Evolutionary conservation across 2,113 vertebrate genomes (phyloP), one percentile per base, ranked within the genome.

Genomic region (Bubo blakistoni): DNA sequence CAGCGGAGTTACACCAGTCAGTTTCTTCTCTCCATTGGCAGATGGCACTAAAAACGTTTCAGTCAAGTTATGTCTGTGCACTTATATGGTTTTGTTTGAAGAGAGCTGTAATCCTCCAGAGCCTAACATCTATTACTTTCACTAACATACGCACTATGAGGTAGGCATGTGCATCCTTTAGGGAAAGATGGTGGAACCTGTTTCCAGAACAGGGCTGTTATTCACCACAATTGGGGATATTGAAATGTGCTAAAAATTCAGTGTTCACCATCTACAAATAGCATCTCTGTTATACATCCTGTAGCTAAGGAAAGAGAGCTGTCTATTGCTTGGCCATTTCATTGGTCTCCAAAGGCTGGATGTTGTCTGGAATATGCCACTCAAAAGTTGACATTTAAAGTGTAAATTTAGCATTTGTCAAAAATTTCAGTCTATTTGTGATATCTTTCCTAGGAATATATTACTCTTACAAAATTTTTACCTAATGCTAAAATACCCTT

Each of bases 361-460:
- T 88, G 84, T 93, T 95, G 81, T 80, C 93, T 90, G 81, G 84
- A 96, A 94, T 94, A 85, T 69, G 87, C 58, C 96, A 90, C 91
- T 97, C 95, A 95, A 91, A 94, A 96, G 73, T 36, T 95, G 94
- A 96, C 94, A 95, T 94, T 97, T 96, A 95, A 96, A 93, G 84
- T 95, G 92, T 97, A 93, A 97, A 95, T 97, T 96, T 95, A 96
- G 84, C 94, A 96, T 97, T 96, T 96, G 84, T 94, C 84, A 96
- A 94, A 95, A 95, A 91, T 80, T 92, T 49, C 66, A 83, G 46
- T 55, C 81, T 91, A 70, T 72, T 36, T 87, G 85, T 91, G 92
- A 55, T 95, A 70, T 72, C 81, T 95, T 94, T 84, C 73, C 74
- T 55, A 82, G 83, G 86, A 92, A 91, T 96, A 94, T 55, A 89